phyloP scores from a whole-genome alignment of 2,113 vertebrate genomes.

The Phyllopteryx taeniolatus region DNA sequence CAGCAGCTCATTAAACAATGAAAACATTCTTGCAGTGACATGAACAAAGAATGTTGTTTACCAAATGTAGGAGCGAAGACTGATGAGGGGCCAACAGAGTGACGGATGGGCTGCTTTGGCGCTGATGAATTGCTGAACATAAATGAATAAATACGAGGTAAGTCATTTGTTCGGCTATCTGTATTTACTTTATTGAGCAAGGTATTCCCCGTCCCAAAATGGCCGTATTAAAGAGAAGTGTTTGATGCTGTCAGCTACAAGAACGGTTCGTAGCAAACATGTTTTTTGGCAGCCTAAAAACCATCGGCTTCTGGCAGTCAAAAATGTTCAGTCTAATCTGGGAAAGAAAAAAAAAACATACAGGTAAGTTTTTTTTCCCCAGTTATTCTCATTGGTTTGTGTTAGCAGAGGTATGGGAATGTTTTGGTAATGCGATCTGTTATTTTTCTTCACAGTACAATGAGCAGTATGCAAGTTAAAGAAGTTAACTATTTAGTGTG shows the following conservation, averaged over 20 bases:
- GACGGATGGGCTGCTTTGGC: constrained; percentile 44
- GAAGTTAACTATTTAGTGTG: not conserved
- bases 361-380: too few relatives aligned
- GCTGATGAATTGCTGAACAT: constrained; percentile 43
- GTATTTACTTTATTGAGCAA: not conserved
- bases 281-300: not conserved
- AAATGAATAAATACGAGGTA: constrained; percentile 9
- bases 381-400: too few relatives aligned
- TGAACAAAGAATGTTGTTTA: constrained; percentile 34
- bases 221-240: not conserved
- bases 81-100: constrained; percentile 25
- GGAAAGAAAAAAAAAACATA: not conserved
- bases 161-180: not conserved
- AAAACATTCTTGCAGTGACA: not conserved
- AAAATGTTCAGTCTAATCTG: not conserved
- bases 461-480: not conserved
- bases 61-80: constrained; percentile 50
- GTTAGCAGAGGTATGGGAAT: not conserved
- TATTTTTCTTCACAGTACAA: not conserved
- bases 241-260: not conserved
- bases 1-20: not conserved
- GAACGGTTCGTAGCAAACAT: not conserved
- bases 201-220: not conserved
- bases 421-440: not conserved
- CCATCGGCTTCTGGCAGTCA: too few relatives aligned